phyloP scores from a whole-genome alignment of 37 sponge, comb jelly and placozoan genomes.

The Halisarca cf. caerulea region DNA sequence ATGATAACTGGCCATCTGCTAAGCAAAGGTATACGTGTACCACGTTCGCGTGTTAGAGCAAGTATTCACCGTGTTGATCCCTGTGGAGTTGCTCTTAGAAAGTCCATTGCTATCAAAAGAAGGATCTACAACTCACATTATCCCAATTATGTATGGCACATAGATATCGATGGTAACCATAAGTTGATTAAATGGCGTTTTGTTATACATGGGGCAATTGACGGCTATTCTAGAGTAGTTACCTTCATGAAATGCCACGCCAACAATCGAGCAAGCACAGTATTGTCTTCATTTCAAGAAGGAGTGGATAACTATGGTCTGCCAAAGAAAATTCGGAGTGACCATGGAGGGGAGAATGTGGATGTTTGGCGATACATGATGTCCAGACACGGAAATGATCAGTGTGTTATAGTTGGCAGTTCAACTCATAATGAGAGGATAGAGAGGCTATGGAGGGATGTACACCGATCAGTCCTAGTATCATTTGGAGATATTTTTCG shows the following conservation, averaged over 20 bases:
- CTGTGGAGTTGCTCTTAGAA: neutral
- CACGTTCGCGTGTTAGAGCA: neutral
- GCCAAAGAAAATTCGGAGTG: slow-evolving; percentile 6
- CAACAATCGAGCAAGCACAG: neutral
- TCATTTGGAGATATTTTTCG: slow-evolving; percentile 5
- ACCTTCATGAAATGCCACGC: slow-evolving; percentile 7
- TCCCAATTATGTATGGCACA: slow-evolving; percentile 4
- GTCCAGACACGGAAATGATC: neutral
- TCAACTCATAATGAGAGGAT: slow-evolving; percentile 25
- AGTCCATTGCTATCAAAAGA: neutral
- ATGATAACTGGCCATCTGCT: slow-evolving; percentile 17
- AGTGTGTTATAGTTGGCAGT: slow-evolving; percentile 28
- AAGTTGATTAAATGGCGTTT: slow-evolving; percentile 21
- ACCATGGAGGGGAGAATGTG: slow-evolving; percentile 6
- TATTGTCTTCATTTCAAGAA: neutral
- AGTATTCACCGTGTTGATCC: slow-evolving; percentile 21
- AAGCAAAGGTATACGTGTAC: neutral
- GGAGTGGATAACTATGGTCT: too few species aligned
- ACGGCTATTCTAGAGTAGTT: neutral
- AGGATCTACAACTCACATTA: neutral
- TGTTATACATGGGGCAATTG: slow-evolving; percentile 5
- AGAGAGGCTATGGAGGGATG: slow-evolving; percentile 22
- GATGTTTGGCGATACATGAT: slow-evolving; percentile 30
- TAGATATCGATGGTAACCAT: slow-evolving; percentile 28
- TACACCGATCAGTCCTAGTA: neutral